Conservation (phyloP, 1,140 invertebrate species). For the Drosophila kanapiae region DNA sequence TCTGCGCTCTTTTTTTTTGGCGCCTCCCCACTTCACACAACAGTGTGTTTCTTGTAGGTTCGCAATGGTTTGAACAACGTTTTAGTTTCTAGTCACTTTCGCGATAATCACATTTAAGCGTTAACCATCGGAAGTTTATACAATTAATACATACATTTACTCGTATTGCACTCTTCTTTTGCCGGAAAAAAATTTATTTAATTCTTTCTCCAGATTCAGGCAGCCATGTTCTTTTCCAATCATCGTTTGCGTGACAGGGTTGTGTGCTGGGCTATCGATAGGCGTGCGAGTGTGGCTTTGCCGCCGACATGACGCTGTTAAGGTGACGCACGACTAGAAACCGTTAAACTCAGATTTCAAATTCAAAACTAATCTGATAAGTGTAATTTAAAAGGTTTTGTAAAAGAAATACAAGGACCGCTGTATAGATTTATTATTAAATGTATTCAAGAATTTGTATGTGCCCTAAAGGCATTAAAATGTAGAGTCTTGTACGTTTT, state of each 20-base stretch:
- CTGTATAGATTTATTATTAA: neutral
- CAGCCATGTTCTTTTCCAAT: conserved; percentile 51
- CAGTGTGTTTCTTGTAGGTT: conserved; percentile 21
- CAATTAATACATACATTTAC: conserved; percentile 55
- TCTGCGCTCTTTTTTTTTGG: conserved; percentile 22
- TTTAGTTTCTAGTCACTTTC: neutral
- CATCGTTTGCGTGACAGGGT: conserved; percentile 34
- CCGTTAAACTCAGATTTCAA: neutral
- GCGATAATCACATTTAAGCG: neutral
- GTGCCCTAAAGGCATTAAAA: neutral
- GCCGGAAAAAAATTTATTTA: conserved; percentile 61
- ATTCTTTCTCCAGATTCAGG: conserved; percentile 60
- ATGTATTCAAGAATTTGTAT: neutral
- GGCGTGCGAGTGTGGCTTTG: neutral
- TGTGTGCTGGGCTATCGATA: conserved; percentile 28
- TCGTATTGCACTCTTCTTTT: conserved; percentile 61
- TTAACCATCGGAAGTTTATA: neutral
- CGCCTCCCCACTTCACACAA: conserved; percentile 30
- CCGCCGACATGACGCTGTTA: neutral
- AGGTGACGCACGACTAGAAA: conserved; percentile 21
- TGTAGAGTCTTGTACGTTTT: no score
- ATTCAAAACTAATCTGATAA: neutral
- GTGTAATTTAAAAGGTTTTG: neutral
- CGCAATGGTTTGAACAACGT: neutral
- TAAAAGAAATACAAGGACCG: no score